phyloP scores from a whole-genome alignment of 2,113 vertebrate genomes.

The cat (Felis catus) region F.catus_Fca126_mat1.0 CM031412.1:124248001-124248500 shows the following conservation, averaged over 20 bases:
- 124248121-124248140: no score
- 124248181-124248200: no score
- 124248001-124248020: background rate
- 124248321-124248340: background rate
- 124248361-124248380: background rate
- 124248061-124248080: background rate
- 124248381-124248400: background rate
- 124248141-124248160: no score
- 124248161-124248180: no score
- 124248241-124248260: no score
- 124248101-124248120: no score
- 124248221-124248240: no score
- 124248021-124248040: background rate
- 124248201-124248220: no score
- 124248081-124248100: no score
- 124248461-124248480: background rate
- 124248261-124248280: no score
- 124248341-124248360: background rate
- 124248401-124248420: background rate
- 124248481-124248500: background rate
- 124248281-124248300: no score
- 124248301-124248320: background rate
- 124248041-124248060: background rate
- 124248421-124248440: background rate
- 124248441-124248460: background rate